Percentiles rank a stretch among this genome's conserved stretches.
phyloP scores from a whole-genome alignment of 2,113 vertebrate genomes.

The Chaenogobius annularis region DNA sequence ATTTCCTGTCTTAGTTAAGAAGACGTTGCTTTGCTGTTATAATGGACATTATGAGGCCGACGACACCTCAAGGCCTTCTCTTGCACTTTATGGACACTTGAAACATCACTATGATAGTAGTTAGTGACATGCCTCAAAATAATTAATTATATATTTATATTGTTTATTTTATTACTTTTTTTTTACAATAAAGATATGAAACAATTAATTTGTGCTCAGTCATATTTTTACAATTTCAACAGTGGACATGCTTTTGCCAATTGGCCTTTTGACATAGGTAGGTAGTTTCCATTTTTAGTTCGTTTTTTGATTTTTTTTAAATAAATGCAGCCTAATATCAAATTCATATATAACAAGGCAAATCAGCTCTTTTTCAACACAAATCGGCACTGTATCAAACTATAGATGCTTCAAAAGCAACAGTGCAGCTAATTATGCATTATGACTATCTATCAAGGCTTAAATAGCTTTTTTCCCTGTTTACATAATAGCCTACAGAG shows the following conservation, averaged over 20 bases:
- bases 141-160: slow-evolving; percentile 75
- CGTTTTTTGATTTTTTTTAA: too few species aligned
- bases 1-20: slow-evolving; percentile 20
- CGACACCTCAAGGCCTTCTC: slow-evolving; percentile 30
- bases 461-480: slow-evolving; percentile 29
- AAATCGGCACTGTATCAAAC: background rate
- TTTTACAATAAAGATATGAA: slow-evolving; percentile 62
- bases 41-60: slow-evolving; percentile 21
- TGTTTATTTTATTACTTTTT: slow-evolving; percentile 58
- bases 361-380: background rate
- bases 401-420: slow-evolving; percentile 25
- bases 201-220: slow-evolving; percentile 3
- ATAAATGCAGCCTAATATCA: too few species aligned
- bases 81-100: slow-evolving; percentile 76
- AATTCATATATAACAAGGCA: too few species aligned
- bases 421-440: slow-evolving; percentile 38
- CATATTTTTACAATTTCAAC: background rate
- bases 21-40: slow-evolving; percentile 31
- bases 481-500: slow-evolving; percentile 46
- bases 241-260: too few species aligned
- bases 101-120: slow-evolving; percentile 45
- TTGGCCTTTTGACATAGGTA: too few species aligned
- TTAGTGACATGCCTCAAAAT: slow-evolving; percentile 33
- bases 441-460: slow-evolving; percentile 43
- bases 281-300: too few species aligned